Evolutionary conservation across 1,140 invertebrate species (phyloP).

Genomic region (Drosophila serrata): DNA sequence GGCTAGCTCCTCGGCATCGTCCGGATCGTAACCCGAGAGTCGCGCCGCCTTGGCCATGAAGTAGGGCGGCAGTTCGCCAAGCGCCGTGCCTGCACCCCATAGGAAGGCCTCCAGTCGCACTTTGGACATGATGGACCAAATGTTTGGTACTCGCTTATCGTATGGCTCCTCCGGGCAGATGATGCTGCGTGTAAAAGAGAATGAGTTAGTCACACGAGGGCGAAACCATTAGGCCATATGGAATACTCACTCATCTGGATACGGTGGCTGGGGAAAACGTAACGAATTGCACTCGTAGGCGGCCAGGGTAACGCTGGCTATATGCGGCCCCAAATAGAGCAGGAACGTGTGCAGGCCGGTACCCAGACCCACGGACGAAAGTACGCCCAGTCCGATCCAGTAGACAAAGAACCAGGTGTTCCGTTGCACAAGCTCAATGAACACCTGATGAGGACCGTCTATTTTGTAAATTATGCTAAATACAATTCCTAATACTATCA

Average conservation of each 20-base stretch:
- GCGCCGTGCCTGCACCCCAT: conserved; percentile 98
- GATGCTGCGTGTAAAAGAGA: conserved; percentile 86
- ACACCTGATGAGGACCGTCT: conserved; percentile 86
- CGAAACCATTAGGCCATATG: too few species aligned
- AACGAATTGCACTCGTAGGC: conserved; percentile 98
- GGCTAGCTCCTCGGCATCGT: conserved; percentile 91
- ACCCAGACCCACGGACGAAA: conserved; percentile 98
- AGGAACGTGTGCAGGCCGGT: conserved; percentile 99
- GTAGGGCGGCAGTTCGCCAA: conserved; percentile 98
- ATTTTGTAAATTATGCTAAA: conserved; percentile 85
- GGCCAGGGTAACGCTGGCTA: conserved; percentile 97
- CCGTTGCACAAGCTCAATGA: conserved; percentile 85
- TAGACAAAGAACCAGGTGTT: conserved; percentile 93
- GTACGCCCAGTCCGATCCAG: conserved; percentile 97
- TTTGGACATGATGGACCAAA: conserved; percentile 97
- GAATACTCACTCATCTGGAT: conserved; percentile 91
- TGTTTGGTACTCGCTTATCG: conserved; percentile 87
- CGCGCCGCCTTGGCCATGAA: conserved; percentile 98
- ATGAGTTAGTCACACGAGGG: not conserved
- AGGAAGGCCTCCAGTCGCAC: conserved; percentile 97
- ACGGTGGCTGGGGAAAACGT: conserved; percentile 97
- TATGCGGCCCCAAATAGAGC: conserved; percentile 97
- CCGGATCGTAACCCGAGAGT: conserved; percentile 90
- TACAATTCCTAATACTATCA: conserved; percentile 85
- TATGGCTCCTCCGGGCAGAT: conserved; percentile 90